A percentile compares a stretch with the other conserved stretches of the same genome.
These are phyloP conservation scores for Automeris io DNA, from an alignment of 2,888 invertebrate genomes.

Conservation along the genomic window DNA sequence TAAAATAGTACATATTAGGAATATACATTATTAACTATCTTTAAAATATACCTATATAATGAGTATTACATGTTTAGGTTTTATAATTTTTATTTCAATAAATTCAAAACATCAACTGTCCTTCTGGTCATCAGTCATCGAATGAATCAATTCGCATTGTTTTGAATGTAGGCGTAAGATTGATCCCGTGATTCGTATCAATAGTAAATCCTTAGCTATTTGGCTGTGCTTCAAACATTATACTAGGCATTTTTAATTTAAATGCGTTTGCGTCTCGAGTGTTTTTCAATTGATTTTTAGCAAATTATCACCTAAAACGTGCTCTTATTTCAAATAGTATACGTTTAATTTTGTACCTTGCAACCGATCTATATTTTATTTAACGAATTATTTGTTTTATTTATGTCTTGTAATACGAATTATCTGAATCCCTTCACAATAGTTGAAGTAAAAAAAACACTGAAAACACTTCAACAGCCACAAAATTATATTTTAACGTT, in stretches of 20 bases:
- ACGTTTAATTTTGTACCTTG: too few species aligned
- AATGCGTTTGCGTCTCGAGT: slow-evolving; percentile 21
- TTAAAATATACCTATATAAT: too few species aligned
- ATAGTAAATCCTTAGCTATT: slow-evolving; percentile 32
- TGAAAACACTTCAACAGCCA: neutral
- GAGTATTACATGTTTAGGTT: too few species aligned
- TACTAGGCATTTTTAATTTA: slow-evolving; percentile 45
- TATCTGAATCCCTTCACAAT: too few species aligned
- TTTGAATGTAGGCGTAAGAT: slow-evolving; percentile 28
- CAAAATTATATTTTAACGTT: neutral
- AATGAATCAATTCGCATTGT: slow-evolving; percentile 1
- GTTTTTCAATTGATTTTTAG: slow-evolving; percentile 8
- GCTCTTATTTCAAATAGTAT: too few species aligned
- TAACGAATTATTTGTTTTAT: too few species aligned
- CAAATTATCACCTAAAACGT: too few species aligned
- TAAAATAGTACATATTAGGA: slow-evolving; percentile 1
- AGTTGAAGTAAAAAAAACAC: neutral
- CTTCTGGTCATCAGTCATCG: slow-evolving; percentile 22
- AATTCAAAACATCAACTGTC: too few species aligned
- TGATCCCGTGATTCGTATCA: slow-evolving; percentile 27
- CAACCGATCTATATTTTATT: too few species aligned
- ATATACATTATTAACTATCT: too few species aligned
- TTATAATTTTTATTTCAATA: too few species aligned
- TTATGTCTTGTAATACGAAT: too few species aligned
- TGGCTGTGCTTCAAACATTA: slow-evolving; percentile 61